Base-by-base conservation (phyloP, 1,140 invertebrate genomes). In the Homarus americanus region DNA sequence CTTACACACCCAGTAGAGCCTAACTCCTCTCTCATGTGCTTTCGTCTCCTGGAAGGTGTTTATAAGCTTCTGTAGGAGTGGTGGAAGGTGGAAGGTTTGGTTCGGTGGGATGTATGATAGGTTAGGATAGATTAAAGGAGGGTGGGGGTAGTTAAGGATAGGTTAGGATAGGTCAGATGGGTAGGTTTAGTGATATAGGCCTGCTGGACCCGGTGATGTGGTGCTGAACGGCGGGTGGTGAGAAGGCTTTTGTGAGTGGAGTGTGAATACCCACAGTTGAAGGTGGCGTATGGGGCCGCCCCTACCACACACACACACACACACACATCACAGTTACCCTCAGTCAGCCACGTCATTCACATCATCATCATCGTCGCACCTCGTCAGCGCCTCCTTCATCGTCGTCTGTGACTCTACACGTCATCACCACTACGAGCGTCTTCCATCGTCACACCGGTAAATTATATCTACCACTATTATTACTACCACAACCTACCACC, bases 261-360 rank as follows among this genome's bases (percentile, higher is more conserved):
- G 86, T 88, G 86, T 88, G 86, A 88, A 88, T 88, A 72, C 86
- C 38, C 82, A 20, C 1, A 84, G 58, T 12, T 9, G 24, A 63
- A 84, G 40, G 82, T 84, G 86, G 63, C 53, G 76, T 38, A 28
- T 44, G 75, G 34, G 20, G 32, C n/a, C 28, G 49, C 53, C 75
- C 10, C 28, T 79, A 32, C 36, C 85, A 79, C 75, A 63, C 44
- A 66, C 72, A 78, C 44, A 76, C 85, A 41, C 75, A 87, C 49
- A 87, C 69, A 75, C 69, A 87, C 38, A 86, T 34, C 83, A 75
- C 73, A 53, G 9, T 34, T 49, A 79, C 41, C 7, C 32, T 58
- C 20, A 1, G 12, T n/a, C 79, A 53, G 15, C 2, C 82, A 40
- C 58, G 15, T 63, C 72, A 75, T n/a, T 2, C 28, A 36, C 24